Evolutionary conservation across 2,113 vertebrate genomes (phyloP), one percentile per base, ranked within the genome.

Genomic region (Upupa epops): DNA sequence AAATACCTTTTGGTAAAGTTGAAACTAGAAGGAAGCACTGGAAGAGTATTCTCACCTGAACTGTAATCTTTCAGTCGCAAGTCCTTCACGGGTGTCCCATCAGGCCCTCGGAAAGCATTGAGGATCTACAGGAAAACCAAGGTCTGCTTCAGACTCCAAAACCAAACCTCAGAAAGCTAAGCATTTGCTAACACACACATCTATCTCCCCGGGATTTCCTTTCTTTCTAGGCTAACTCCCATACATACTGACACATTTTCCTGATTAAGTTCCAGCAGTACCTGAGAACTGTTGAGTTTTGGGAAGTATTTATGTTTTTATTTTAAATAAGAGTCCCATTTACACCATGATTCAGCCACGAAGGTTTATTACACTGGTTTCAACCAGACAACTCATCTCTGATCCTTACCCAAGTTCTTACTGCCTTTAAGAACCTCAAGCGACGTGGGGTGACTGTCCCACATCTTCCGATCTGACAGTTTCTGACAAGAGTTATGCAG

Each of bases 1-100:
- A 92, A 84, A 85, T 6, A 65, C 21, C 32, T 45, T 69, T 78
- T 88, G 45, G 79, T 80, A 89, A 86, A 70, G 82, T 74, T 13
- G 17, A 89, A 56, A 86, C 17, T 7, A 29, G 70, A 81, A 78
- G 82, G 70, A 81, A 78, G 82, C 71, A 90, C 42, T 82, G 74
- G 52, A 63, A 89, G 92, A 91, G 83, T 73, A 11, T 85, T 73
- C 97, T 97, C 97, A 98, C 98, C 97, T 98, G 97, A 96, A 65
- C 96, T 97, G 93, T 96, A 97, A 97, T 97, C 97, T 95, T 98
- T 98, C 71, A 98, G 93, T 61, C 97, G 84, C 97, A 98, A 88
- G 91, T 97, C 96, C 93, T 97, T 98, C 72, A 97, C 85, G 34
- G 97, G 97, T 10, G 88, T 95, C 66, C 97, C 98, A 83, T 96